Evolutionary conservation across 1,140 invertebrate genomes (phyloP), one percentile per base, ranked within the genome.

Genomic region (Telenomus remus): DNA sequence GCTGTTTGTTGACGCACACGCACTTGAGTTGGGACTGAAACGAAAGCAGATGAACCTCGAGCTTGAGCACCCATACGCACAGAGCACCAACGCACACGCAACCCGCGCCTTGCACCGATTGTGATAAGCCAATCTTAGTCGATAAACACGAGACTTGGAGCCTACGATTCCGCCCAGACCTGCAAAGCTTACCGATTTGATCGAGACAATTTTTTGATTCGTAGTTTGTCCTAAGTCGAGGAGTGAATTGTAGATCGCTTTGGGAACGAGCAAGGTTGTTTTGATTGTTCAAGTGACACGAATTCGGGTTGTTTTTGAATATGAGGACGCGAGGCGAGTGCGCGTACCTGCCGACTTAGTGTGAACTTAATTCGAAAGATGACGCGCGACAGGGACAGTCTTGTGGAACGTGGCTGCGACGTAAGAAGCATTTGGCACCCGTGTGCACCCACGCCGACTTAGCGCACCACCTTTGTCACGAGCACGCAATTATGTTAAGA

Each of bases 311-410:
- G 33, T 64, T 59, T 66, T 56, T 65, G 13, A 68, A 27, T 50
- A 74, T 74, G 71, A 74, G 71, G 71, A 74, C 71, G 71, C 63
- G 71, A 68, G 63, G 47, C 46, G 19, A 60, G 71, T 74, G 71
- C 63, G 71, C 61, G 61, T 55, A 60, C 49, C 37, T 60, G 55
- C 61, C 61, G 55, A 66, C 61, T 46, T 60, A 65, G 69, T 72
- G 69, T 27, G 19, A 65, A 64, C 49, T 69, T 50, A 48, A 48
- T n/a, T n/a, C n/a, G 63, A 59, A 48, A 27, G 15, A 72, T 65
- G 69, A 42, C 54, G 48, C 69, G 60, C 49, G 54, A 64, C 33
- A 53, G 16, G 33, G 59, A 57, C 46, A 60, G 37, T 13, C 27
- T 37, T 63, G 68, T 56, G 51, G 16, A 42, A 11, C 69, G 59